Conservation (phyloP, 2,113 vertebrate species). For the Cinclus cinclus region DNA sequence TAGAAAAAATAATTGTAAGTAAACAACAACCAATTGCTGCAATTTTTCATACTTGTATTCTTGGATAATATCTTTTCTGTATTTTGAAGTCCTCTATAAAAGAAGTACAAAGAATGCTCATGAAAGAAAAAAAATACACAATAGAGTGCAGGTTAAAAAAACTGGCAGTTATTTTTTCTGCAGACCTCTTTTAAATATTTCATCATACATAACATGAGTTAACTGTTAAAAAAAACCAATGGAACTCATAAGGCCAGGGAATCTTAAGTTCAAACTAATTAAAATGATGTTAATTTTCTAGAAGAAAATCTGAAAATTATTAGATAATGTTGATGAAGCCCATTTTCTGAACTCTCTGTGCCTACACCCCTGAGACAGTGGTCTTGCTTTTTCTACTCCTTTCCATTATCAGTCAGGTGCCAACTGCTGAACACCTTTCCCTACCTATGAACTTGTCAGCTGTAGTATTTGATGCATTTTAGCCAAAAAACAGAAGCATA, state of each 20-base stretch:
- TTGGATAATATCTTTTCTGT: neutral
- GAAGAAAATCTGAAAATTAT: neutral
- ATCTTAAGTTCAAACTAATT: neutral
- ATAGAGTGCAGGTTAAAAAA: neutral
- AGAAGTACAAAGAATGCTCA: neutral
- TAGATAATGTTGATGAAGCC: neutral
- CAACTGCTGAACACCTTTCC: neutral
- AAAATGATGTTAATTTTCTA: neutral
- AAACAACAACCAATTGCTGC: neutral
- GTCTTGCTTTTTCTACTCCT: neutral
- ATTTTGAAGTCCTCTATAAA: neutral
- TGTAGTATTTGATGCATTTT: neutral
- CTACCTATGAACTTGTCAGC: neutral
- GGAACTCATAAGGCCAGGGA: neutral
- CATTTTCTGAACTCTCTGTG: neutral
- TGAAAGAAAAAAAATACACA: neutral
- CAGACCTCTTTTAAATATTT: neutral
- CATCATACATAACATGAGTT: neutral
- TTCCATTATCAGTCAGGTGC: neutral
- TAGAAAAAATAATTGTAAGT: neutral
- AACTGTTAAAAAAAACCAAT: neutral
- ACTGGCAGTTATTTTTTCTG: neutral
- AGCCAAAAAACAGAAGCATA: neutral
- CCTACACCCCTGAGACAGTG: accelerated
- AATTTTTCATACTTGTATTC: neutral